Percentiles rank a stretch among this genome's conserved stretches.
phyloP scores from a whole-genome alignment of 1,140 invertebrate species.

The Phocides pigmalion region DNA sequence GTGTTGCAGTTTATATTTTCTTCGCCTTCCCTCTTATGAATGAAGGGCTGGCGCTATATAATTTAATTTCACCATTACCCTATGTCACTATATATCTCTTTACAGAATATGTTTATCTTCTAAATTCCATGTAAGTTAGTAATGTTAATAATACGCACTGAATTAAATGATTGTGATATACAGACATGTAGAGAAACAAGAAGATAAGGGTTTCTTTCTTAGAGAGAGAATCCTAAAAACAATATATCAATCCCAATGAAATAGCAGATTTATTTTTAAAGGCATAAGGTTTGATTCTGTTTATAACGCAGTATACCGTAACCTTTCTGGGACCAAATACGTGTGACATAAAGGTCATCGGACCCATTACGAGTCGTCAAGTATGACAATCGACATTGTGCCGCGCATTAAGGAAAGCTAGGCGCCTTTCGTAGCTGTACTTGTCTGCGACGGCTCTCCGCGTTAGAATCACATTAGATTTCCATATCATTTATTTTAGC shows the following conservation, averaged over 20 bases:
- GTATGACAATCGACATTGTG: conserved; percentile 22
- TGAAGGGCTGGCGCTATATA: no score
- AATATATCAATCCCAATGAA: background rate
- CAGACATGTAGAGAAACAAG: no score
- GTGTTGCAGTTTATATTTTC: no score
- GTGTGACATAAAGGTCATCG: conserved; percentile 23
- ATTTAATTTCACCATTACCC: no score
- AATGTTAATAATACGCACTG: no score
- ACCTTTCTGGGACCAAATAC: conserved; percentile 22
- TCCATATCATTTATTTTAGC: no score
- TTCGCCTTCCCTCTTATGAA: no score
- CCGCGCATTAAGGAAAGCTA: conserved; percentile 5
- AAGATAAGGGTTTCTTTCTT: no score
- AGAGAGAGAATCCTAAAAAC: background rate
- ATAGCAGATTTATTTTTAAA: background rate
- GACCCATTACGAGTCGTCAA: conserved; percentile 24
- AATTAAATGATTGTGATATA: no score
- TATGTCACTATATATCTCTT: no score
- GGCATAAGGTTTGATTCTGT: background rate
- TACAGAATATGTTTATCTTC: no score
- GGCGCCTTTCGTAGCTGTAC: background rate
- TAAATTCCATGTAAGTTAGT: no score
- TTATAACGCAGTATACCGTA: background rate
- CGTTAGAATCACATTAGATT: background rate
- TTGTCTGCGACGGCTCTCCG: background rate